Evolutionary conservation across 1,140 invertebrate species (phyloP), one percentile per base, ranked within the genome.

Genomic region (Apis laboriosa): DNA sequence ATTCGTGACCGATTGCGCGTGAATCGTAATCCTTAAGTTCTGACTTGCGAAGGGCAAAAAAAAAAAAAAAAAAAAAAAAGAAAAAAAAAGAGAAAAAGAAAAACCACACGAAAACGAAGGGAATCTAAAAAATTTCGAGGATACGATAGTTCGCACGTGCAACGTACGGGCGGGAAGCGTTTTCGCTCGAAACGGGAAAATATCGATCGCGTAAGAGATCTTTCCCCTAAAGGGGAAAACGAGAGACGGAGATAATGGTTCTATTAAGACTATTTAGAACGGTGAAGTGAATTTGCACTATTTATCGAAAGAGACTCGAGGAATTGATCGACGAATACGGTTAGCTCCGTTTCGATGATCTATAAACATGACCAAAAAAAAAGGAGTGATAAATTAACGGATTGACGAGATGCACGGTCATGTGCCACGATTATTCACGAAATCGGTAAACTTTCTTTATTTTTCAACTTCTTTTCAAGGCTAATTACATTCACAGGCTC

Each of bases 351-450:
- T 66, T 73, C 74, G 70, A n/a, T 67, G 24, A 67, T 72, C 34
- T 79, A 80, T 21, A 7, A 75, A 74, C 51, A n/a, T 85, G 84
- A 84, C 84, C 77, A 86, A 84, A 86, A 89, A 86, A 89, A 84
- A 28, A 73, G 85, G 12, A 43, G 70, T 1, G 21, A 66, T 51
- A 43, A 84, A 80, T 78, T 77, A 85, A 89, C 85, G 88, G 85
- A 90, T 81, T 88, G 88, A 87, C 88, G 55, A 88, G 79, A 72
- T 68, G 78, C 84, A 24, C 61, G 60, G 60, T 80, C 2, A 9
- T 68, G 61, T 72, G 77, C 78, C 64, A 81, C 63, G 77, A 28
- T 7, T 1, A 12, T 58, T 68, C 28, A 19, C 70, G 17, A 55
- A 9, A 34, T 56, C 70, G 17, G 28, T 13, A 51, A 72, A 72